These are phyloP conservation scores for Sarotherodon lohbergeri DNA, from an alignment of 2,113 vertebrate species.

Conservation along the genomic window DNA sequence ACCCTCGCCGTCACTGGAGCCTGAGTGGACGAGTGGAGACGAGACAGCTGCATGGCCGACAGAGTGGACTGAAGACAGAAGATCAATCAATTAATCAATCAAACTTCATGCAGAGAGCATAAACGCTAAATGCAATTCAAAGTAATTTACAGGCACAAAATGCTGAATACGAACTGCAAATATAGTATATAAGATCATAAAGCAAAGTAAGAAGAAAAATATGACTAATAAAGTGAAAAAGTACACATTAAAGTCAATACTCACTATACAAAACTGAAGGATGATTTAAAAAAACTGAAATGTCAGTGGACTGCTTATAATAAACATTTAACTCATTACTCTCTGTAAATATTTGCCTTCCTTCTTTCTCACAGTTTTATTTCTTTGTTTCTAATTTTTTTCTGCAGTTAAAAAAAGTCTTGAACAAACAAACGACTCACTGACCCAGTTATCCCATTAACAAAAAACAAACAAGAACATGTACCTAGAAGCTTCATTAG, in stretches of 20 bases:
- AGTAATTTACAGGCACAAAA: not conserved
- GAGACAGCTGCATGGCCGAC: conserved; percentile 69
- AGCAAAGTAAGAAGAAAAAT: not conserved
- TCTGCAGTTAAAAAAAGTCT: not conserved
- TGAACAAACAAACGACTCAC: not conserved
- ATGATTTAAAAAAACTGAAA: not conserved
- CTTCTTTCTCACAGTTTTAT: not conserved
- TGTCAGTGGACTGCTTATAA: not conserved
- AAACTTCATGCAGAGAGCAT: not conserved
- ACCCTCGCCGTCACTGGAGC: conserved; percentile 63
- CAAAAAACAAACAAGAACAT: not conserved
- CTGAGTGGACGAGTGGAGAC: conserved; percentile 61
- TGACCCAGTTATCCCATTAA: not conserved
- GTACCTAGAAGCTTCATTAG: not conserved
- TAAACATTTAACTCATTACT: not conserved
- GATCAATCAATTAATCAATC: not conserved
- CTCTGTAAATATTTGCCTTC: not conserved
- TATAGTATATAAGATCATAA: not conserved
- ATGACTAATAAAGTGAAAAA: not conserved
- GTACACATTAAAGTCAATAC: not conserved
- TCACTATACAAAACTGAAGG: not conserved
- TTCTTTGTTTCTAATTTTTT: not conserved
- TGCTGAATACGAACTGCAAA: not conserved
- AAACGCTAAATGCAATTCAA: not conserved
- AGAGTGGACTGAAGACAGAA: conserved; percentile 67